Base-by-base conservation (phyloP, 2,113 vertebrate genomes). In the Corynorhinus townsendii region DNA sequence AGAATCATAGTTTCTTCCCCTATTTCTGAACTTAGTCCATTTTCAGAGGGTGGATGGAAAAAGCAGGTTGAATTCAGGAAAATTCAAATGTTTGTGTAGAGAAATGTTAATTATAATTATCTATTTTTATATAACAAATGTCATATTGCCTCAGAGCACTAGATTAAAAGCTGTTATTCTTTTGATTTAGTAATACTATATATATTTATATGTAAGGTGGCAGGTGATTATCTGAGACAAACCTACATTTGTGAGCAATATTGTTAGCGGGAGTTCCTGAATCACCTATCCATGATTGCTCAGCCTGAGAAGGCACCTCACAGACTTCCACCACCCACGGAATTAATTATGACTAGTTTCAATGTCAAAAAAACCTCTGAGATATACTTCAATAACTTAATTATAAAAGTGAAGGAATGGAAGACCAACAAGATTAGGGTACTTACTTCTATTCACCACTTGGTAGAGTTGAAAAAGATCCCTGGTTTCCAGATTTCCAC, bases 141-240 rank as follows among this genome's bases (percentile, higher is more conserved):
- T 30, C 33, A 49, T 68, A 93, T 77, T 20, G 16, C 17, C 6
- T 91, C 33, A 71, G n/a, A 73, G 45, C 64, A 24, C 62, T 64
- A 66, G 80, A 89, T 79, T 66, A 96, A 83, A 93, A 87, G 24
- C 54, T 43, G 15, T 26, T 86, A 72, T 64, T 86, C 14, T 77
- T 91, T 93, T 56, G 93, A 77, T 71, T 92, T 66, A 90, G n/a
- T 26, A 79, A 90, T 35, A 80, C 17, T 62, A 77, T 83, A 64
- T 87, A 15, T 79, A 59, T 59, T 59, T 59, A 54, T 22, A 62
- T 66, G 12, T 11, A 92, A 75, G 0, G 24, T 86, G 12, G 8
- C 12, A 71, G 54, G n/a, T 84, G n/a, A 87, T 82, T 66, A 22
- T 47, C 20, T 45, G 40, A 90, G 38, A 19, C 9, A 72, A 81